Evolutionary conservation across 1,140 invertebrate genomes (phyloP), one percentile per base, ranked within the genome.

Genomic region (Drosophila tani): DNA sequence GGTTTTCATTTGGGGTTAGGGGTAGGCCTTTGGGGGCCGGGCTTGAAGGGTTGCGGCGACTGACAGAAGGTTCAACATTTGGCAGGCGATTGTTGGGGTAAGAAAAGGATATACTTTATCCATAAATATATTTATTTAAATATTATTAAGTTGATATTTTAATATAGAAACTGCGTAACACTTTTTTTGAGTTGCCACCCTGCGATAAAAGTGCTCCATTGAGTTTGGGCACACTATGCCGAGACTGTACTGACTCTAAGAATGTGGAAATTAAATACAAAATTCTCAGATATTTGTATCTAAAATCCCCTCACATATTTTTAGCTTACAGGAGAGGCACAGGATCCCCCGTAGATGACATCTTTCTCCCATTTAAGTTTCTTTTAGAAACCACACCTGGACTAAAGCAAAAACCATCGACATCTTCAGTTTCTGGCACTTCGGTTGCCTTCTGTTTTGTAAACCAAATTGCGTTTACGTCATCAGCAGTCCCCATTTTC

Each of bases 391-490:
- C 19, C 9, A 4, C 50, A 70, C 63, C 64, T 57, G 53, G 27
- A 14, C 2, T 27, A 15, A 4, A 21, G 12, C 19, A 49, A 43
- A 35, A 49, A 40, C 49, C 68, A 40, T 69, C 51, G 65, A 70
- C 51, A 38, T 55, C 64, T 68, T 43, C 27, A 24, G 50, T 40
- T 69, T 24, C 38, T 27, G 46, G 12, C 67, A 41, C 17, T 40
- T 32, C 12, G 17, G 29, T 43, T 41, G 38, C n/a, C 32, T 68
- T 45, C 19, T 43, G 49, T 53, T 60, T 74, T 82, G 58, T 64
- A 68, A 63, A 27, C 47, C 67, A 64, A 81, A 77, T 81, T 60
- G 66, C 74, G 51, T 78, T 67, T 79, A 56, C 68, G 58, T 79
- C 75, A 80, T 71, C 64, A 60, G 40, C 67, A 69, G 71, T 47